These are phyloP conservation scores for Ryuthela nishihirai DNA, from an alignment of 2,888 invertebrate species.

Conservation along the genomic window DNA sequence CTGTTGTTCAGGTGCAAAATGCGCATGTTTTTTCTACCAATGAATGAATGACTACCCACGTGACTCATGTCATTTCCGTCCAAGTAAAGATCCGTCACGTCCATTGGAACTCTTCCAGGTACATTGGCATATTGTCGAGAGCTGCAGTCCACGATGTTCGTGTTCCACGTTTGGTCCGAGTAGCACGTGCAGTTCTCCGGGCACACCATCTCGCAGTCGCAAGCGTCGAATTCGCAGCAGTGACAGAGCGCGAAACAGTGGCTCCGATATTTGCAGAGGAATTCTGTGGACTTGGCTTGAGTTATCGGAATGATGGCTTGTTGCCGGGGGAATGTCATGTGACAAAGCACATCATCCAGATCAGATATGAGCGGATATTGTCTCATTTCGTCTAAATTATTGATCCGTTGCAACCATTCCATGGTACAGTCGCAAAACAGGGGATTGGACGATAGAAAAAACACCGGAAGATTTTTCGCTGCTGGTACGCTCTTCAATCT, in stretches of 20 bases:
- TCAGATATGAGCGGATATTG: conserved; percentile 79
- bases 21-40: conserved; percentile 73
- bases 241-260: conserved; percentile 83
- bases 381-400: conserved; percentile 61
- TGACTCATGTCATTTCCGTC: conserved; percentile 76
- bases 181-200: conserved; percentile 83
- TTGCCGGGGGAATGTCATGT: conserved; percentile 71
- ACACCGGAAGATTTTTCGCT: conserved; percentile 67
- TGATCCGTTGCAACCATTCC: conserved; percentile 84
- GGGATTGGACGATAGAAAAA: conserved; percentile 79
- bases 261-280: conserved; percentile 76
- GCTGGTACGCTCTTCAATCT: conserved; percentile 74
- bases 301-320: conserved; percentile 67
- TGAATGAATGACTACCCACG: conserved; percentile 76
- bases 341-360: conserved; percentile 75
- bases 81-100: conserved; percentile 77
- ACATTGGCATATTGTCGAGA: conserved; percentile 55
- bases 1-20: conserved; percentile 73
- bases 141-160: conserved; percentile 80
- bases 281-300: conserved; percentile 74
- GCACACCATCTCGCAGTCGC: conserved; percentile 89
- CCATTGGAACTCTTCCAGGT: conserved; percentile 83
- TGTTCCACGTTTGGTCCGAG: conserved; percentile 80
- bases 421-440: conserved; percentile 84
- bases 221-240: conserved; percentile 86